These are phyloP conservation scores for Calameuta filiformis DNA, from an alignment of 2,888 invertebrate species.

Conservation along the genomic window DNA sequence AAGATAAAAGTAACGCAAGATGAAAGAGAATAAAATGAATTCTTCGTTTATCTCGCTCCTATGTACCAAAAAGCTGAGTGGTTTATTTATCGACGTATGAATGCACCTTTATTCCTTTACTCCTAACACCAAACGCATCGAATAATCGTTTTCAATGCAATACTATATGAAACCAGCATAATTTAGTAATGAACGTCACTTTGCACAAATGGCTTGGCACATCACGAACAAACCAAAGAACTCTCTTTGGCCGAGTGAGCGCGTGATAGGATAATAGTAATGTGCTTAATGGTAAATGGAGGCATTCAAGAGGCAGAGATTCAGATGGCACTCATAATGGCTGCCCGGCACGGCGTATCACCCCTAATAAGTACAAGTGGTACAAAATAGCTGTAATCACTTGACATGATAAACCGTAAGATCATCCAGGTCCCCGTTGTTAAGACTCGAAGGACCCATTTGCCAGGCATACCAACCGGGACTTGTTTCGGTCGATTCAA, in stretches of 20 bases:
- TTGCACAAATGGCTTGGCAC: slow-evolving; percentile 64
- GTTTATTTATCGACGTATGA: not conserved
- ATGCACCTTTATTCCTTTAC: not conserved
- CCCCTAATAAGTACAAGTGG: slow-evolving; percentile 66
- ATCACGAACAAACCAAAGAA: slow-evolving; percentile 58
- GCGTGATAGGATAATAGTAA: slow-evolving; percentile 66
- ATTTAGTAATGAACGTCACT: slow-evolving; percentile 66
- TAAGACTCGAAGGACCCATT: slow-evolving; percentile 20
- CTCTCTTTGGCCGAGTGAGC: slow-evolving; percentile 52
- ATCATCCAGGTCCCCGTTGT: slow-evolving; percentile 46
- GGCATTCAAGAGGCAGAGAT: slow-evolving; percentile 64
- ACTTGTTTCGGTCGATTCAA: not conserved
- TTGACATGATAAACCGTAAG: slow-evolving; percentile 57
- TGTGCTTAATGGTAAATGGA: slow-evolving; percentile 66
- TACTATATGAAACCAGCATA: slow-evolving; percentile 62
- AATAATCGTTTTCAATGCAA: slow-evolving; percentile 49
- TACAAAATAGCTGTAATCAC: slow-evolving; percentile 65
- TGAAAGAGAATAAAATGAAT: not conserved
- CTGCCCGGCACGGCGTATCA: slow-evolving; percentile 58
- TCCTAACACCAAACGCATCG: not conserved
- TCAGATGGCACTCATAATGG: slow-evolving; percentile 65
- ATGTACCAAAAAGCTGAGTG: no score
- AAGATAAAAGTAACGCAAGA: not conserved
- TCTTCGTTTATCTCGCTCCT: not conserved
- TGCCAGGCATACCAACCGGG: not conserved